phyloP scores from a whole-genome alignment of 2,113 vertebrate species.

The Mobula hypostoma region DNA sequence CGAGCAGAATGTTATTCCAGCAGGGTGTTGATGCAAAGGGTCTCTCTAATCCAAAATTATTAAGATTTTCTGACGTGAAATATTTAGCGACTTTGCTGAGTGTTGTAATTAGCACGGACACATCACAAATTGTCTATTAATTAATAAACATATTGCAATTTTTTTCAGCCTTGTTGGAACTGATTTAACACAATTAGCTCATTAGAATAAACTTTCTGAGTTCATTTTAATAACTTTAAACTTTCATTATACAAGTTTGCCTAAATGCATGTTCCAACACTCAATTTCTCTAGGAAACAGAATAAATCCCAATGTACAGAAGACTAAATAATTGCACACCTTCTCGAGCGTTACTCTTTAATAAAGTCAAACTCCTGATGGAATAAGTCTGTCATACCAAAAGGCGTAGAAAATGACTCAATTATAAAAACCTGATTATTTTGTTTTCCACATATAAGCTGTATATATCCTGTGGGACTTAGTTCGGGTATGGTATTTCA shows the following conservation, averaged over 20 bases:
- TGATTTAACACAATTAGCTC: background rate
- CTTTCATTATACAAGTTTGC: background rate
- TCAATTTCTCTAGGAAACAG: background rate
- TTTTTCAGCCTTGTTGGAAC: background rate
- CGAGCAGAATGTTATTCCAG: background rate
- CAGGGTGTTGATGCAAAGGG: background rate
- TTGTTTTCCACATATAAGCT: background rate
- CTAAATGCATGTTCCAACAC: background rate
- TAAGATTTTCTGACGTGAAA: background rate
- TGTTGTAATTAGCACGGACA: background rate
- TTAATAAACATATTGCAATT: background rate
- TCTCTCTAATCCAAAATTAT: background rate
- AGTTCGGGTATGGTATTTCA: background rate
- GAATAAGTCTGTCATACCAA: slow-evolving; percentile 19
- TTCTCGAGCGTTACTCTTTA: background rate
- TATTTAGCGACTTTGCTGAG: background rate
- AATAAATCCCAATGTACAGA: slow-evolving; percentile 24
- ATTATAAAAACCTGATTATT: slow-evolving; percentile 2
- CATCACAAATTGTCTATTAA: background rate
- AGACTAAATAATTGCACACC: background rate
- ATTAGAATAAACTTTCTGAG: background rate
- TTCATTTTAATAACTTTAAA: background rate
- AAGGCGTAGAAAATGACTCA: slow-evolving; percentile 28
- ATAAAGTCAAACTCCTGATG: slow-evolving; percentile 20
- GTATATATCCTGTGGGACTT: background rate